Conservation (phyloP, 2,888 invertebrate species). For the Caenorhabditis drosophilae region DNA sequence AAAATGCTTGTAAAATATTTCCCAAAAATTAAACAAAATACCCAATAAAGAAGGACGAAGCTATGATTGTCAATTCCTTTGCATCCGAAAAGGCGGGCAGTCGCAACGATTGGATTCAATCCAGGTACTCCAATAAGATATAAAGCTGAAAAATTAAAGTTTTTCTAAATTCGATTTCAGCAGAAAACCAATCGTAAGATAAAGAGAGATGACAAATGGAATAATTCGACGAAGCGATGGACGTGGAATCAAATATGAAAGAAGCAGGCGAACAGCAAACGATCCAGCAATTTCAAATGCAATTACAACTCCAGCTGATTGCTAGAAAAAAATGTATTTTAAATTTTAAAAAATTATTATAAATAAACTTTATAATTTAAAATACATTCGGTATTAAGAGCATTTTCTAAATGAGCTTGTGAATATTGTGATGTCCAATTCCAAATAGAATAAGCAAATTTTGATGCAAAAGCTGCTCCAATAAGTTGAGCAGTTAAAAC, state of each 20-base stretch:
- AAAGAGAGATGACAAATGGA: conserved; percentile 48
- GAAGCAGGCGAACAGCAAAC: conserved; percentile 46
- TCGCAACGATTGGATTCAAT: conserved; percentile 64
- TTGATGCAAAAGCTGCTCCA: conserved; percentile 60
- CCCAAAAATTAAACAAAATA: conserved; percentile 8
- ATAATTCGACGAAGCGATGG: conserved; percentile 30
- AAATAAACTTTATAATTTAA: conserved; percentile 55
- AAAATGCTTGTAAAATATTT: background rate
- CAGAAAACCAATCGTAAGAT: conserved; percentile 49
- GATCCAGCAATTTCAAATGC: conserved; percentile 54
- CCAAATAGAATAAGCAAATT: conserved; percentile 59
- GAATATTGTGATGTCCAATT: conserved; percentile 52
- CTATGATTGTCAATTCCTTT: conserved; percentile 58
- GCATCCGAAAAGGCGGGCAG: conserved; percentile 59
- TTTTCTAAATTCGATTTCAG: background rate
- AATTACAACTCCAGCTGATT: conserved; percentile 39
- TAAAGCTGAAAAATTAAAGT: conserved; percentile 47
- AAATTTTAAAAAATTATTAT: background rate
- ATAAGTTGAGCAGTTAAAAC: conserved; percentile 54
- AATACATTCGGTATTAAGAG: conserved; percentile 49
- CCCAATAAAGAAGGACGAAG: conserved; percentile 62
- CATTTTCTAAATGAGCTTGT: conserved; percentile 47
- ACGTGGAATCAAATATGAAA: conserved; percentile 30
- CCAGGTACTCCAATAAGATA: conserved; percentile 63
- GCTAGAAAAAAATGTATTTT: conserved; percentile 13